Percentiles rank a stretch among this genome's conserved stretches.
Evolutionary conservation across 2,797 vertebrate species (phyloP).

Genomic region (Mico argentatus): DNA sequence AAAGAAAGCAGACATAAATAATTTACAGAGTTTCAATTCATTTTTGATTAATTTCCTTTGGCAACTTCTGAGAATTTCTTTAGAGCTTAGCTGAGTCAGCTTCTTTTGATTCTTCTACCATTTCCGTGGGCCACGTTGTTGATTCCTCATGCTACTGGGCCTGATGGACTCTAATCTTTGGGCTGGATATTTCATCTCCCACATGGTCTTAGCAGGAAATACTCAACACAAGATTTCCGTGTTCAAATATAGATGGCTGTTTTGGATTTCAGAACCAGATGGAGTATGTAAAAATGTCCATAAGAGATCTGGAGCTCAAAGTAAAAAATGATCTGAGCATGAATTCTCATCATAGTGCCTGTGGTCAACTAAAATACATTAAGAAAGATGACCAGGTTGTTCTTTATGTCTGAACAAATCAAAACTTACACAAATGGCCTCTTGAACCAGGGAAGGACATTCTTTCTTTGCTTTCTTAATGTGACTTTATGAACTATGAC

Average conservation of each 20-base stretch:
- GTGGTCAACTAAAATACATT: neutral
- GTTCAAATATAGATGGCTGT: neutral
- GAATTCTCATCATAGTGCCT: neutral
- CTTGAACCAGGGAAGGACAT: neutral
- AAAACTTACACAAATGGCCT: neutral
- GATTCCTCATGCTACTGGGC: neutral
- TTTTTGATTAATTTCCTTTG: neutral
- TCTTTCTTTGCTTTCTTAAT: neutral
- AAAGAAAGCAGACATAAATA: neutral
- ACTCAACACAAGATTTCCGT: neutral
- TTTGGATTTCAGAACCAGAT: conserved; percentile 47
- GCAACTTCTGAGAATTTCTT: conserved; percentile 1
- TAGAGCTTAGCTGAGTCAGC: neutral
- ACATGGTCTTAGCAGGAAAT: neutral
- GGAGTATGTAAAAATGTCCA: conserved; percentile 2
- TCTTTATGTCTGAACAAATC: neutral
- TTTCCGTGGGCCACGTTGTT: neutral
- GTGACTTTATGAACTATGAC: neutral
- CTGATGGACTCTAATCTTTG: neutral
- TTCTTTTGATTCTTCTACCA: neutral
- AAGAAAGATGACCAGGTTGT: neutral
- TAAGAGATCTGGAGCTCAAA: neutral
- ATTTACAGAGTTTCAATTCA: neutral
- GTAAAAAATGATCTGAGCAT: neutral
- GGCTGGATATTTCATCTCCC: neutral